Conservation (phyloP, 2,113 vertebrate species). For the Puffinus mauretanicus region DNA sequence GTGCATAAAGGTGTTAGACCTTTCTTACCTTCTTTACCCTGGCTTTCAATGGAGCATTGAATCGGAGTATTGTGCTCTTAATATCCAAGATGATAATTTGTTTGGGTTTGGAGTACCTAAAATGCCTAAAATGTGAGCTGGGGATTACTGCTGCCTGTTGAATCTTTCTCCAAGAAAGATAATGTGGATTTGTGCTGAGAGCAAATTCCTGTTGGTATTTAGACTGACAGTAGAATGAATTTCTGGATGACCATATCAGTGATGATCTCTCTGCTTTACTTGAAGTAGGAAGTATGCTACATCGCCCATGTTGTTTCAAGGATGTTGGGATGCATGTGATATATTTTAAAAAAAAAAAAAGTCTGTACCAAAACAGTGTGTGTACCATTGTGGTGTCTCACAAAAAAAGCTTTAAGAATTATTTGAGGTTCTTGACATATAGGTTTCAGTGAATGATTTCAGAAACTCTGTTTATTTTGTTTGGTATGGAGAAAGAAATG, state of each 20-base stretch:
- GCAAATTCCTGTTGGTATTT: not conserved
- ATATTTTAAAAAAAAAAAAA: not conserved
- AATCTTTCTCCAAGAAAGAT: not conserved
- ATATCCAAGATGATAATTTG: not conserved
- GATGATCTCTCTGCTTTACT: not conserved
- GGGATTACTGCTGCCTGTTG: not conserved
- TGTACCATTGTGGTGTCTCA: not conserved
- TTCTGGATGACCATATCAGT: not conserved
- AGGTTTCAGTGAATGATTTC: not conserved
- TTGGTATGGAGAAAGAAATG: not conserved
- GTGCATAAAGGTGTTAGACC: not conserved
- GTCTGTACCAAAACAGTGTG: not conserved
- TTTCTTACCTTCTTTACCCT: not conserved
- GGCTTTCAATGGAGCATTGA: not conserved
- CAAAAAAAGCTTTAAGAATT: not conserved
- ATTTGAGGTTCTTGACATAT: not conserved
- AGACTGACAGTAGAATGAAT: not conserved
- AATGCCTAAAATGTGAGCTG: not conserved
- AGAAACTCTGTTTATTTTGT: not conserved
- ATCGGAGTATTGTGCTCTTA: not conserved
- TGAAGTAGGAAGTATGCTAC: not conserved
- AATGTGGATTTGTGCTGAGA: not conserved
- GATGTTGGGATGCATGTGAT: not conserved
- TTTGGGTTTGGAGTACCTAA: not conserved
- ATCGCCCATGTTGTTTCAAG: not conserved